A percentile compares a stretch with the other conserved stretches of the same genome.
These are phyloP conservation scores for Astyanax mexicanus DNA, from an alignment of 2,797 vertebrate genomes.

Conservation along the genomic window DNA sequence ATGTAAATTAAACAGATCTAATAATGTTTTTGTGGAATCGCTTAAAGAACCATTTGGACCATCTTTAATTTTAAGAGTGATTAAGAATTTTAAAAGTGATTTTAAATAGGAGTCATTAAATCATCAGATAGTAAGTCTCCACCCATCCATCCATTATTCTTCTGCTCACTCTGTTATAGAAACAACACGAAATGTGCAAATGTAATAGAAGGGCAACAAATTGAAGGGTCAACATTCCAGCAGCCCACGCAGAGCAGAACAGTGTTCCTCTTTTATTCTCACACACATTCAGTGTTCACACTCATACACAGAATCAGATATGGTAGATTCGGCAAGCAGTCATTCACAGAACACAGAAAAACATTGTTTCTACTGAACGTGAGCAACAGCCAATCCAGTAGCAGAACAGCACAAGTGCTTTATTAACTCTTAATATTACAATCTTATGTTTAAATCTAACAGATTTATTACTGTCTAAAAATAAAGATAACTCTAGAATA, in stretches of 20 bases:
- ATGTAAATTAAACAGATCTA: too few relatives aligned
- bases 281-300: conserved; percentile 9
- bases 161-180: too few relatives aligned
- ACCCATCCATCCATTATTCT: neutral
- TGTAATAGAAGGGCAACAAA: neutral
- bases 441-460: neutral
- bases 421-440: conserved; percentile 3
- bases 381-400: neutral
- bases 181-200: neutral
- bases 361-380: neutral
- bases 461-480: neutral
- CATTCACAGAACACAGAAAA: conserved; percentile 3
- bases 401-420: neutral
- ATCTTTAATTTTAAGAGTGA: too few relatives aligned
- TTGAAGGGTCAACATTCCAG: conserved; percentile 24
- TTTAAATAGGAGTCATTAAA: too few relatives aligned
- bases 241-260: conserved; percentile 29
- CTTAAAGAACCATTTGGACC: too few relatives aligned
- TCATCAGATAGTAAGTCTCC: too few relatives aligned
- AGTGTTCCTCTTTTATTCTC: conserved; percentile 4
- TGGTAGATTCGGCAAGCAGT: neutral
- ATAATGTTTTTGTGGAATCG: too few relatives aligned
- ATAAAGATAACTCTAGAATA: too few relatives aligned
- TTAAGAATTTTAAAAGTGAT: too few relatives aligned
- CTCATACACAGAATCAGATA: conserved; percentile 22